Base-by-base conservation (phyloP, 1,140 invertebrate genomes). In the Drosophila navojoa region DNA sequence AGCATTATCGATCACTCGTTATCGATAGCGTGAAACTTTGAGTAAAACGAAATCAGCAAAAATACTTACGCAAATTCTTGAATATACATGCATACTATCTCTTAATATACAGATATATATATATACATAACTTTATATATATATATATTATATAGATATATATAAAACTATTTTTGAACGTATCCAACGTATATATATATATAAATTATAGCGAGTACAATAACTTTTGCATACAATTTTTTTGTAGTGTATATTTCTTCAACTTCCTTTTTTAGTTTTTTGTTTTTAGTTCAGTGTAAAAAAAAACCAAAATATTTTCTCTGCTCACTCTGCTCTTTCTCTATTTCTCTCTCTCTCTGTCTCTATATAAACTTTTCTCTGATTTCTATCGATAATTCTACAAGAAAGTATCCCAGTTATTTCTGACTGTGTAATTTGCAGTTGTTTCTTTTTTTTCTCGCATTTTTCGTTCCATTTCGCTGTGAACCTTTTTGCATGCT, bases 211-310 rank as follows among this genome's bases (percentile, higher is more conserved):
- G 70, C 63, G 70, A 72, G 70, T 69, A 77, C 54, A 72, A 73
- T 77, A 70, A 74, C 66, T 77, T 81, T 85, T 86, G 81, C 82
- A 86, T 86, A 81, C 78, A 87, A 38, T 38, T 38, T 86, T 86
- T 86, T 76, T 86, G 81, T 86, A 86, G 81, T 86, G 82, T 87
- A 81, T 86, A 72, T 72, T 78, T 61, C 61, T 72, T 79, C 10
- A 53, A 45, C n/a, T 71, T 45, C 15, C 49, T 53, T 52, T 45
- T 55, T 62, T 72, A 64, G 27, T 59, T 53, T 67, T 55, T 38
- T 27, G 72, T 64, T 59, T 69, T 64, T 59, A 25, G 77, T 58
- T 74, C 61, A 76, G 80, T 44, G 22, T 27, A 15, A 16, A 58
- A 29, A 38, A 29, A 35, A 32, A 6, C 2, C 35, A 38, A 38